phyloP scores from a whole-genome alignment of 2,888 invertebrate genomes.

The Octodonta nipae region DNA sequence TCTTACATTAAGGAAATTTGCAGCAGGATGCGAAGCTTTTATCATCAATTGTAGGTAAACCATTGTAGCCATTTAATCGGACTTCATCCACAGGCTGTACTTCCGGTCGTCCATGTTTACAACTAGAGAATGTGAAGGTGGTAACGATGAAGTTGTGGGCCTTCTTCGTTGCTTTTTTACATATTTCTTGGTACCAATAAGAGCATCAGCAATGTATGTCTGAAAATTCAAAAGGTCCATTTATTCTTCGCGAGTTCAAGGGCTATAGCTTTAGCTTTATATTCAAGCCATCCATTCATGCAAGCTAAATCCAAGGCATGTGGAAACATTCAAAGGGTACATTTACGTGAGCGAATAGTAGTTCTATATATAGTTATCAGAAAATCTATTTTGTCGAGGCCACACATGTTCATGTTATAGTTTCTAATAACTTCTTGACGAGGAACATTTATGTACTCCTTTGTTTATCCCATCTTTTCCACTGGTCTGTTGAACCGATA shows the following conservation, averaged over 20 bases:
- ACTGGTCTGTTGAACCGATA: slow-evolving; percentile 3
- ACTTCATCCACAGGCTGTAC: too few species aligned
- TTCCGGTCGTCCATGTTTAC: too few species aligned
- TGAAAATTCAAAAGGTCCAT: slow-evolving; percentile 6
- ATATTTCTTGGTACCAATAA: neutral
- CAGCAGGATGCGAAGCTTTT: slow-evolving; percentile 3
- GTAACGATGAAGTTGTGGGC: neutral
- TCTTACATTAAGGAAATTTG: too few species aligned
- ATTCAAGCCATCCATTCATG: too few species aligned
- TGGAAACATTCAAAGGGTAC: slow-evolving; percentile 6
- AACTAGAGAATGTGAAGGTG: too few species aligned
- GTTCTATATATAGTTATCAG: slow-evolving; percentile 1
- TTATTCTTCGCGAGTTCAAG: slow-evolving; percentile 4
- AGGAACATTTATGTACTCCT: slow-evolving; percentile 2
- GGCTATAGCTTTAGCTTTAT: too few species aligned
- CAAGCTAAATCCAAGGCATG: slow-evolving; percentile 6
- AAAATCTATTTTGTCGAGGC: slow-evolving; percentile 3
- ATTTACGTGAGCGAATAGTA: slow-evolving; percentile 5
- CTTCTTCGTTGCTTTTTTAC: neutral
- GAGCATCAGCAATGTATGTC: slow-evolving; percentile 6
- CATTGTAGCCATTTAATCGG: slow-evolving; percentile 1
- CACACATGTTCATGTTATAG: neutral
- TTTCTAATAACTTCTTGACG: too few species aligned
- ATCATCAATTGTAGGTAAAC: slow-evolving; percentile 1
- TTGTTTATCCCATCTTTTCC: slow-evolving; percentile 7